phyloP scores from a whole-genome alignment of 2,888 invertebrate species.

The Candidula unifasciata region DNA sequence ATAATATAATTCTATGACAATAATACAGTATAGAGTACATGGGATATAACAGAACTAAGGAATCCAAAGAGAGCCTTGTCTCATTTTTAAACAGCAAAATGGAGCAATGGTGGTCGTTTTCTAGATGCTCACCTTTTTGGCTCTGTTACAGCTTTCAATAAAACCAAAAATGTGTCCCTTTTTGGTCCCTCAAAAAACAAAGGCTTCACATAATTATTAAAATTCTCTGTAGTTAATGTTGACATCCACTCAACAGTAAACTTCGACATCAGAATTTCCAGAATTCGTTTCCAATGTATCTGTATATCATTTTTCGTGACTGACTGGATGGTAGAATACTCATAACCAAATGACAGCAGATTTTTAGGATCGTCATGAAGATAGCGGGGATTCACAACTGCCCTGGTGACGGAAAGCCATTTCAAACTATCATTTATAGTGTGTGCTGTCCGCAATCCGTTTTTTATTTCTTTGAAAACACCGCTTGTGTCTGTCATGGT shows the following conservation, averaged over 20 bases:
- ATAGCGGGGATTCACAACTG: constrained; percentile 12
- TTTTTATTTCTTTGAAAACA: constrained; percentile 31
- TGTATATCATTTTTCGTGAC: neutral
- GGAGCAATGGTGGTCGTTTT: no score
- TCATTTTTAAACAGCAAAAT: neutral
- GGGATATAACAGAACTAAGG: no score
- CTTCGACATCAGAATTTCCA: constrained; percentile 25
- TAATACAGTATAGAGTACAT: no score
- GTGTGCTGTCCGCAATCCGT: constrained; percentile 29
- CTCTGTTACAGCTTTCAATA: constrained; percentile 41
- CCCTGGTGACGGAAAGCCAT: constrained; percentile 37
- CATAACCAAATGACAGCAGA: constrained; percentile 7
- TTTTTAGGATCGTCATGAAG: neutral
- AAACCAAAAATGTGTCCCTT: constrained; percentile 23
- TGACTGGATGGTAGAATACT: neutral
- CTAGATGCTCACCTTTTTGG: constrained; percentile 34
- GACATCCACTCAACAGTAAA: constrained; percentile 43
- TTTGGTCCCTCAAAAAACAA: constrained; percentile 31
- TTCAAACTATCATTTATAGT: constrained; percentile 24
- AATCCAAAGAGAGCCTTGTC: no score
- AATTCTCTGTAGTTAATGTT: constrained; percentile 21
- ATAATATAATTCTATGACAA: no score
- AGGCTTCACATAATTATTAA: constrained; percentile 23
- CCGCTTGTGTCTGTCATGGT: constrained; percentile 24
- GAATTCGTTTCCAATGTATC: constrained; percentile 11